Conservation (phyloP, 2,113 vertebrate species). For the Callospermophilus lateralis region DNA sequence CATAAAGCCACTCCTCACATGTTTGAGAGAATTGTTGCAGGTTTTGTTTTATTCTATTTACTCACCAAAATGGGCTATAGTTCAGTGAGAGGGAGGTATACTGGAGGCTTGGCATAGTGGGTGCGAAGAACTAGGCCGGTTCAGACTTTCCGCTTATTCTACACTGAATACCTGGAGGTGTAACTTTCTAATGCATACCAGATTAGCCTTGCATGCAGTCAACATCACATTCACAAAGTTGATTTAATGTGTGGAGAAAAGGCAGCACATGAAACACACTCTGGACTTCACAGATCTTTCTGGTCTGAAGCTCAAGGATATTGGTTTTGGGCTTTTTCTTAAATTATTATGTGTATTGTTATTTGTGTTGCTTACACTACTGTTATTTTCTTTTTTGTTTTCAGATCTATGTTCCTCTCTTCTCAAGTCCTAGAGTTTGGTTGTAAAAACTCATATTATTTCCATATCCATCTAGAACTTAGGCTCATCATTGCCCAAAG, state of each 20-base stretch:
- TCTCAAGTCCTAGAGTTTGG: not conserved
- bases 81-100: not conserved
- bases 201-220: not conserved
- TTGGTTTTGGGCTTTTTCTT: not conserved
- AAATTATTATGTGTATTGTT: not conserved
- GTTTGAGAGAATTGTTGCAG: not conserved
- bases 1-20: not conserved
- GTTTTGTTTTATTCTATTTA: not conserved
- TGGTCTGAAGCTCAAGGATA: not conserved
- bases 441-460: not conserved
- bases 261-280: not conserved
- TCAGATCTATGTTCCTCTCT: not conserved
- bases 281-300: not conserved
- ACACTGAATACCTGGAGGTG: not conserved
- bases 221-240: not conserved
- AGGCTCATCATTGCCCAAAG: not conserved
- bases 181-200: not conserved
- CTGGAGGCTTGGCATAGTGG: not conserved
- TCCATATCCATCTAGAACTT: not conserved
- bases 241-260: not conserved
- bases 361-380: not conserved
- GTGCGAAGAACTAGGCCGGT: not conserved
- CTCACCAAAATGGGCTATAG: not conserved
- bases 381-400: not conserved
- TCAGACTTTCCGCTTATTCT: not conserved